A percentile compares a stretch with the other conserved stretches of the same genome.
These are phyloP conservation scores for Celastrina argiolus DNA, from an alignment of 2,888 invertebrate genomes.

Conservation along the genomic window DNA sequence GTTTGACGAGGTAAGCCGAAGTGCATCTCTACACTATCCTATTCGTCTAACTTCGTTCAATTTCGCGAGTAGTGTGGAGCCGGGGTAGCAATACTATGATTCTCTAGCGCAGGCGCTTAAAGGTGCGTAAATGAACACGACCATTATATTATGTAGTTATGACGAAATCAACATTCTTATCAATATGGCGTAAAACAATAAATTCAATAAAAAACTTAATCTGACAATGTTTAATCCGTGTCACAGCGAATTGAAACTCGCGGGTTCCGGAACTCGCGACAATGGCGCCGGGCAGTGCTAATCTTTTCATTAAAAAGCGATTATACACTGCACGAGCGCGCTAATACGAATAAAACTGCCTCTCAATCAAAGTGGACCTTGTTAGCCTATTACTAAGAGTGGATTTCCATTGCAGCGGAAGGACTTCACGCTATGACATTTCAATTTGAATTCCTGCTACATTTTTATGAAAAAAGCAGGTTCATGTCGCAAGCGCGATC, in stretches of 20 bases:
- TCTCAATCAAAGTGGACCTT: conserved; percentile 34
- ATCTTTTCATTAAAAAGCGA: conserved; percentile 78
- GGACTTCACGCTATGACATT: conserved; percentile 64
- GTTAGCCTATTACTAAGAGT: conserved; percentile 37
- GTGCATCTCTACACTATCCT: too few species aligned
- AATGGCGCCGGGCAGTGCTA: conserved; percentile 53
- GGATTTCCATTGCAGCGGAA: conserved; percentile 47
- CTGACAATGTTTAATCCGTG: conserved; percentile 31
- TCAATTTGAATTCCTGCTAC: conserved; percentile 67
- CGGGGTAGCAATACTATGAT: too few species aligned
- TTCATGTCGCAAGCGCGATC: conserved; percentile 12
- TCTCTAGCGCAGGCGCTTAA: too few species aligned
- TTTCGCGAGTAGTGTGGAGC: too few species aligned
- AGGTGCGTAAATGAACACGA: too few species aligned
- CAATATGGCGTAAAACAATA: neutral
- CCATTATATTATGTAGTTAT: too few species aligned
- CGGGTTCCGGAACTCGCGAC: conserved; percentile 55
- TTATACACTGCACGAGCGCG: conserved; percentile 73
- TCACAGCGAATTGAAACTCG: conserved; percentile 62
- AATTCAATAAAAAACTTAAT: neutral
- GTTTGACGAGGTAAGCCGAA: too few species aligned
- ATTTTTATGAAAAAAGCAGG: conserved; percentile 35
- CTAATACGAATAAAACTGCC: conserved; percentile 67
- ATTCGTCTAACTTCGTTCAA: too few species aligned
- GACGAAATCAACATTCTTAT: too few species aligned